A percentile compares a stretch with the other conserved stretches of the same genome.
Evolutionary conservation across 2,113 vertebrate genomes (phyloP).

Genomic region (Uria lomvia): DNA sequence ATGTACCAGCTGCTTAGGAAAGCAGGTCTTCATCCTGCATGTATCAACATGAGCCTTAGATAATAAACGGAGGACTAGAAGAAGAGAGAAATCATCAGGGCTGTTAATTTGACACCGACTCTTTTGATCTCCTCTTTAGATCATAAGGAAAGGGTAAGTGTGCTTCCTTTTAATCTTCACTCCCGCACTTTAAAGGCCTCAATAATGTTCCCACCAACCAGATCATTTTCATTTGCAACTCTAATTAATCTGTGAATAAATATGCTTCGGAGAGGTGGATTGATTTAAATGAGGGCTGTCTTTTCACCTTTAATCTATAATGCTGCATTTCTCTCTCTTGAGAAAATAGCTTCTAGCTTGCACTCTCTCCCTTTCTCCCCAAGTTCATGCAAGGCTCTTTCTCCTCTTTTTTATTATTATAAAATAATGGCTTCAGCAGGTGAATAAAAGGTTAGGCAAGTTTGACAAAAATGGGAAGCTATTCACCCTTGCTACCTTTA

Average conservation of each 20-base stretch:
- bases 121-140: constrained; percentile 79
- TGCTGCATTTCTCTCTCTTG: constrained; percentile 73
- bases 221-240: constrained; percentile 83
- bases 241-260: constrained; percentile 85
- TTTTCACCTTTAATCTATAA: constrained; percentile 85
- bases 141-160: constrained; percentile 76
- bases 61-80: constrained; percentile 58
- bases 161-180: constrained; percentile 79
- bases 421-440: constrained; percentile 79
- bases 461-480: constrained; percentile 83
- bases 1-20: background rate
- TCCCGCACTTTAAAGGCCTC: constrained; percentile 79
- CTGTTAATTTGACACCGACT: constrained; percentile 70
- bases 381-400: constrained; percentile 70
- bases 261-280: constrained; percentile 80
- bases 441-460: constrained; percentile 82
- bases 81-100: constrained; percentile 68
- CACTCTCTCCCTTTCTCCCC: constrained; percentile 63
- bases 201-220: constrained; percentile 80
- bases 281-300: constrained; percentile 80
- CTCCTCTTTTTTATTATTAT: constrained; percentile 76
- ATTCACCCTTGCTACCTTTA: constrained; percentile 85
- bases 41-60: constrained; percentile 51
- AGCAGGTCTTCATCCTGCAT: background rate
- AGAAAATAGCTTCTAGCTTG: constrained; percentile 79